Conservation (phyloP, 2,113 vertebrate genomes). For the Okapia johnstoni region DNA sequence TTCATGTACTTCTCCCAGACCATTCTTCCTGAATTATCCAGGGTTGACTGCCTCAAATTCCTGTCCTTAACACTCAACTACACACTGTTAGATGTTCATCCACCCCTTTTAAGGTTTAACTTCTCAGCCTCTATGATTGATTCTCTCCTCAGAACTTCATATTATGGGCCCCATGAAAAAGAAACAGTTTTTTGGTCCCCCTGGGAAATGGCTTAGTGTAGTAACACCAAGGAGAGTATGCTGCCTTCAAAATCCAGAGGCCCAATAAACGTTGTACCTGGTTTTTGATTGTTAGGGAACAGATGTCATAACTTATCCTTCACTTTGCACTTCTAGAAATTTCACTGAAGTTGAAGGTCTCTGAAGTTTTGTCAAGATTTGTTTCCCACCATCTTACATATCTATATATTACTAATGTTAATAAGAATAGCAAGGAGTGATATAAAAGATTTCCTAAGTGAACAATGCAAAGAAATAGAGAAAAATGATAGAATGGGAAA, state of each 20-base stretch:
- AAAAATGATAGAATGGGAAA: neutral
- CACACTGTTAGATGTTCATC: neutral
- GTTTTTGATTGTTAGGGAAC: neutral
- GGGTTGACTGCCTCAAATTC: neutral
- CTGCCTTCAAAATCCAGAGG: neutral
- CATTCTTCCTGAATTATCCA: neutral
- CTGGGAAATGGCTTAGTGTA: neutral
- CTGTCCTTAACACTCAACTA: neutral
- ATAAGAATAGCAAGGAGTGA: neutral
- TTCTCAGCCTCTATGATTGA: neutral
- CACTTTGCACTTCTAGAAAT: neutral
- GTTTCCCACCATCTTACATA: neutral
- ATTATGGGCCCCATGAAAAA: neutral
- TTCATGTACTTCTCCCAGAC: neutral
- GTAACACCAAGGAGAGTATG: neutral
- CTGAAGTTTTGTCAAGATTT: neutral
- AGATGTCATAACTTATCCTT: neutral
- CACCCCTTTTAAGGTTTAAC: neutral
- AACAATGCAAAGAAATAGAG: neutral
- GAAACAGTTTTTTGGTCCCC: neutral
- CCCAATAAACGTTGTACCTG: rapidly evolving
- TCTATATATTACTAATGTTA: neutral
- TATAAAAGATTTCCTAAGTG: neutral
- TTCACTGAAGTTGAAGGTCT: neutral
- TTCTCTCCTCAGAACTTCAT: neutral